Evolutionary conservation across 1,140 invertebrate species (phyloP), one percentile per base, ranked within the genome.

Genomic region (Tenebrio molitor): DNA sequence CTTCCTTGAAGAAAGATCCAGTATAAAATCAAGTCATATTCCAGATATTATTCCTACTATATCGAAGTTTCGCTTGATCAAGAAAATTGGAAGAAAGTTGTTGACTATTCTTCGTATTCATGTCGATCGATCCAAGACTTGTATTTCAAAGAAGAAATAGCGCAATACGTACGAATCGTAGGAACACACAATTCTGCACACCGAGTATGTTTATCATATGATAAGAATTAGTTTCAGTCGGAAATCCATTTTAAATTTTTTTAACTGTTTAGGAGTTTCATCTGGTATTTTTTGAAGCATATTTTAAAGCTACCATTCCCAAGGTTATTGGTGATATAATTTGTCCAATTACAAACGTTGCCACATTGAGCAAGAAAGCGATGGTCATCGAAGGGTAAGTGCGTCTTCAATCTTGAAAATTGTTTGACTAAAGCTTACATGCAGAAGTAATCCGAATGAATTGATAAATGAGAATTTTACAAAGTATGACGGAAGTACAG

Each of bases 41-140:
- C n/a, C 77, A 91, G 90, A 69, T 95, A 95, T 0, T 97, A 98
- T 85, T 96, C 95, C 0, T 99, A 98, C 84, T 97, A 91, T 78
- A 90, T 99, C 69, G 95, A 98, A 83, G 93, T 97, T 7, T 97
- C 95, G 0, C 93, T 96, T 84, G 94, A 98, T 88, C 91, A 95
- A 83, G 92, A 93, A 82, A 92, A 97, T 81, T 99, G 97, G 95
- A 89, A 93, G 67, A 88, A 91, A 71, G 91, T 98, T 33, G 88
- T 97, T 34, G 95, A 98, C 84, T 91, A 98, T 84, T 91, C 91
- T 41, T 84, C 89, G 53, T 97, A 94, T 85, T 90, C 92, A 82
- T 98, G 97, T 81, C 89, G 97, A 66, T 97, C 95, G 15, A 97
- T 95, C 93, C 97, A 99, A 85, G 91, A 91, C 82, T 88, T 98